phyloP scores from a whole-genome alignment of 92 coral and sea anemone species.

The Palythoa grandis region DNA sequence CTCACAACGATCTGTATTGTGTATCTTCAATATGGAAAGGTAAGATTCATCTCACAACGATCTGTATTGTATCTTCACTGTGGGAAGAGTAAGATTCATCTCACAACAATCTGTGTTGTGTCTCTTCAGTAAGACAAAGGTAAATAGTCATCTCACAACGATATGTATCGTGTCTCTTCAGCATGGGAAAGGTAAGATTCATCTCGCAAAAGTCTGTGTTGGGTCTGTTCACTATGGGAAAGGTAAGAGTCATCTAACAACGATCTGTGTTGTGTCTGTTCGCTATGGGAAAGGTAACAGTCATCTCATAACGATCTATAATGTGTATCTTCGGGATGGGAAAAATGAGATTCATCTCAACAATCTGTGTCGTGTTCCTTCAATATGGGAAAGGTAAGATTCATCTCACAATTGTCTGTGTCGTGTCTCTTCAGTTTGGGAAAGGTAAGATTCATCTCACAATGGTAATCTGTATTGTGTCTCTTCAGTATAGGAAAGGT shows the following conservation, averaged over 20 bases:
- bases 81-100: too few relatives aligned
- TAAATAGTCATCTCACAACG: too few relatives aligned
- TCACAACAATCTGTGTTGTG: too few relatives aligned
- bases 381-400: background rate
- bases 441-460: background rate
- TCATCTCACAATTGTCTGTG: background rate
- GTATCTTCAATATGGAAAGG: background rate
- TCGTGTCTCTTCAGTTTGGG: background rate
- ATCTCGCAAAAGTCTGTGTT: background rate
- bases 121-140: too few relatives aligned
- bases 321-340: too few relatives aligned
- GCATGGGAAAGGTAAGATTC: background rate
- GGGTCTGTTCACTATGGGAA: background rate
- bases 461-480: background rate
- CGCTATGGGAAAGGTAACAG: too few relatives aligned
- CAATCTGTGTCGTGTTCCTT: background rate
- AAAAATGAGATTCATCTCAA: too few relatives aligned
- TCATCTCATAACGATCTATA: background rate
- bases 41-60: background rate
- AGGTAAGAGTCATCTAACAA: background rate
- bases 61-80: background rate
- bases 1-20: background rate
- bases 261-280: background rate
- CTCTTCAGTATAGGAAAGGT: too few relatives aligned
- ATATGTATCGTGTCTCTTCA: constrained; percentile 12